Evolutionary conservation across 23 tunicate species (phyloP), one percentile per base, ranked within the genome.

Genomic region (Botrylloides violaceus): DNA sequence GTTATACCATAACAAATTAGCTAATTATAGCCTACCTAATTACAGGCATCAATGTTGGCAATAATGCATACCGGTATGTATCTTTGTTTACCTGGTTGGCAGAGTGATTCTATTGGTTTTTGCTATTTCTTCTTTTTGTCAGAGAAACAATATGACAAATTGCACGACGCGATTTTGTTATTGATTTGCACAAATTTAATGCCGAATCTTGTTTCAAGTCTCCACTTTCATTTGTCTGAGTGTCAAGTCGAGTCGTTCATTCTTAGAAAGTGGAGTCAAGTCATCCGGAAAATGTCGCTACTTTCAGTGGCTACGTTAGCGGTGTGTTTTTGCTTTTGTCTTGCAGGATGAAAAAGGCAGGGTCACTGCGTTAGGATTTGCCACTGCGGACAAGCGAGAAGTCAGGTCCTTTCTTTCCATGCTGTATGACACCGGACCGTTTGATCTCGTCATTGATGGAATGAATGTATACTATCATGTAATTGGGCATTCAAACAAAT

Each of bases 391-490:
- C 53, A 43, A 43, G 53, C 53, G 64, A 7, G 64, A 63, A 9
- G 35, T 63, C 4, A 63, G 36, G 9, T 63, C 70, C 26, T 63
- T 63, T 31, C 33, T 63, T 29, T 29, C 70, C 4, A 63, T 33
- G 33, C 18, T 63, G 32, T 63, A 63, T 31, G 70, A 63, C 4
- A 31, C 26, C 4, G 70, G 70, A 4, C 70, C 70, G 35, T 63
- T 63, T 9, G 70, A 63, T 4, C 18, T 63, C 3, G 70, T 63
- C 6, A 9, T 63, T 29, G 70, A 63, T 9, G 70, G 70, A 9
- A 7, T 63, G 34, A 63, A 63, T 31, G 35, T 63, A 3, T 26
- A 27, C 29, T 63, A 63, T 28, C 15, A 7, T 43, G 53, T 43
- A 15, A 15, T 15, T 15, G 15, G 53, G 12, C 9, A 43, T 43